Conservation (phyloP, 2,888 invertebrate genomes). For the Notodonta dromedarius region DNA sequence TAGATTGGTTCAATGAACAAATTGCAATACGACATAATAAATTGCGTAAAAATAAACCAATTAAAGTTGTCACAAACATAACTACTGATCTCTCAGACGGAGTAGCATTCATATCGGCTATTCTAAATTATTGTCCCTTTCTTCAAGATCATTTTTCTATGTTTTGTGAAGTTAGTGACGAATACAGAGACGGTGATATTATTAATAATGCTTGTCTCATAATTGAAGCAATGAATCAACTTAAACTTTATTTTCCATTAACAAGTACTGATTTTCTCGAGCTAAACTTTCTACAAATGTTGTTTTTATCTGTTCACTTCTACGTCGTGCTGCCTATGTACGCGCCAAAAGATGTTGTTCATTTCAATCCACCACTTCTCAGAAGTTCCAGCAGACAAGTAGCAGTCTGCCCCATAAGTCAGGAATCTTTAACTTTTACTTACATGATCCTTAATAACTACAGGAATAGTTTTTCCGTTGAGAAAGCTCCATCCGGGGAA, state of each 20-base stretch:
- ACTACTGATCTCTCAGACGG: slow-evolving; percentile 82
- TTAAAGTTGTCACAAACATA: slow-evolving; percentile 70
- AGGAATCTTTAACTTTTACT: slow-evolving; percentile 67
- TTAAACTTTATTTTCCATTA: slow-evolving; percentile 83
- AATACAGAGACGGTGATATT: slow-evolving; percentile 59
- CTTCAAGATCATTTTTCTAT: slow-evolving; percentile 69
- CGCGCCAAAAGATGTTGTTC: slow-evolving; percentile 67
- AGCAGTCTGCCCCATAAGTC: slow-evolving; percentile 65
- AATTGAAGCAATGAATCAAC: slow-evolving; percentile 79
- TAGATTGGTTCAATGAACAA: slow-evolving; percentile 69
- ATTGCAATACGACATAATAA: slow-evolving; percentile 55
- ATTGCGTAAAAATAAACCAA: slow-evolving; percentile 46
- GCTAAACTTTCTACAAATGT: slow-evolving; percentile 83
- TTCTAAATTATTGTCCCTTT: slow-evolving; percentile 85
- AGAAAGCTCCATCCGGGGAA: slow-evolving; percentile 61
- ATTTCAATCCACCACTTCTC: slow-evolving; percentile 75
- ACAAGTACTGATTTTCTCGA: slow-evolving; percentile 77
- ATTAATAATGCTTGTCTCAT: slow-evolving; percentile 85
- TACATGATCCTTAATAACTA: slow-evolving; percentile 62
- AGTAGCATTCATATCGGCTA: slow-evolving; percentile 80
- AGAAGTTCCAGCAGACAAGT: slow-evolving; percentile 67
- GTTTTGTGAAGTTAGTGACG: slow-evolving; percentile 72
- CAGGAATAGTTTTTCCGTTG: slow-evolving; percentile 65
- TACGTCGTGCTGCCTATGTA: slow-evolving; percentile 83
- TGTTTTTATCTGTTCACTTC: slow-evolving; percentile 83